Evolutionary conservation across 30 jellyfish, hydroid and myxozoan species (phyloP), one percentile per base, ranked within the genome.

Genomic region (Mastigias papua): DNA sequence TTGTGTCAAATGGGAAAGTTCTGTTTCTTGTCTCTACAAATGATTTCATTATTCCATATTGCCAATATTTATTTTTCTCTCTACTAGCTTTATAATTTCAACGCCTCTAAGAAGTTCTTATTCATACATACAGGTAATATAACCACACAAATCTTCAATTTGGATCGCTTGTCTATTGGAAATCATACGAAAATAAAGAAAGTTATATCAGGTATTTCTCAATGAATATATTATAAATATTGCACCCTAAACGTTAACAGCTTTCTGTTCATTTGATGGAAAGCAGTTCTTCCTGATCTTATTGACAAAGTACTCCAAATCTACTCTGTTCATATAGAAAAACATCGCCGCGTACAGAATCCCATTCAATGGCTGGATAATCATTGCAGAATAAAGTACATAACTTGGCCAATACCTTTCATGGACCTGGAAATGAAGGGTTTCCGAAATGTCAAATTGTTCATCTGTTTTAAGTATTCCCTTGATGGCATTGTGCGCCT

Each of bases 191-290:
- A 32, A 31, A 72, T 72, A 48, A 72, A 72, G 68, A 27, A 72
- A 21, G 46, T 72, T n/a, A 25, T 1, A 34, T 32, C 83, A 37
- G 83, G 83, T 72, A 37, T 42, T 42, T 42, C 54, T 42, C 13
- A 15, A 42, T n/a, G 13, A 42, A 4, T 8, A 42, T 15, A 42
- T 54, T 21, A 54, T 11, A 54, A 6, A 8, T 6, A 46, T 16
- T 8, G 60, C 60, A 6, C 3, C 7, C 67, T 54, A 54, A 54
- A 54, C 67, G 8, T 34, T 0, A 1, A 1, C 71, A 21, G 71
- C 9, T 1, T 31, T 48, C 66, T 73, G 31, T 35, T 73, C 1
- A 73, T 34, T 29, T 19, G 48, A 32, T n/a, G 22, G 22, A 63
- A n/a, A 22, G 37, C 42, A 63, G 42, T 10, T 5, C 11, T 25